Evolutionary conservation across 2,113 vertebrate genomes (phyloP), one percentile per base, ranked within the genome.

Genomic region (Pitta sordida): DNA sequence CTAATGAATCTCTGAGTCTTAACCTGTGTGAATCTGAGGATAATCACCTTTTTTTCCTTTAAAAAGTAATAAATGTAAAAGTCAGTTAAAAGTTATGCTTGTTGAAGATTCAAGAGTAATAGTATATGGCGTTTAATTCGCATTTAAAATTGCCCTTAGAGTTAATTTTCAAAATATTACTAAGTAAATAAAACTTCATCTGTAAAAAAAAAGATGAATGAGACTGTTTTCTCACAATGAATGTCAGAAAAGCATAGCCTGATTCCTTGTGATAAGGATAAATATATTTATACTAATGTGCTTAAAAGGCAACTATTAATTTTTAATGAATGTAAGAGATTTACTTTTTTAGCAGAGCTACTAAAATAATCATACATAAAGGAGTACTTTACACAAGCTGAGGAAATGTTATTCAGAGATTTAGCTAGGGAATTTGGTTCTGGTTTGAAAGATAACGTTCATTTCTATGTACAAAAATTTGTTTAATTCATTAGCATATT

Each of bases 391-490:
- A 91, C 51, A 83, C 52, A 88, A 71, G 85, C 94, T 97, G 90
- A 82, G 87, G 91, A 96, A 98, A 97, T 96, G 95, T 93, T 95
- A 95, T 95, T 93, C 92, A 81, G 91, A 95, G 92, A 93, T 95
- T 97, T 93, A 97, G 83, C 91, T 90, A 60, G 89, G 88, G 89
- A 97, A 97, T 97, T 96, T 94, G 74, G 91, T 97, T 97, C 97
- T 98, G 97, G 94, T 95, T 97, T 97, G 94, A 96, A 97, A 97
- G 95, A 97, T 97, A 98, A 97, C 60, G 4, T 93, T 96, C 93
- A 94, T 97, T 97, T 97, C 92, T 95, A 75, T 41, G 92, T 76
- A 78, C 44, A 93, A 96, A 95, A 89, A 94, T 11, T 60, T 93
- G 34, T 96, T 96, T 87, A 63, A 88, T 90, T 96, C 71, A 97